Evolutionary conservation across 2,113 vertebrate species (phyloP).

Genomic region (Acanthochromis polyacanthus): DNA sequence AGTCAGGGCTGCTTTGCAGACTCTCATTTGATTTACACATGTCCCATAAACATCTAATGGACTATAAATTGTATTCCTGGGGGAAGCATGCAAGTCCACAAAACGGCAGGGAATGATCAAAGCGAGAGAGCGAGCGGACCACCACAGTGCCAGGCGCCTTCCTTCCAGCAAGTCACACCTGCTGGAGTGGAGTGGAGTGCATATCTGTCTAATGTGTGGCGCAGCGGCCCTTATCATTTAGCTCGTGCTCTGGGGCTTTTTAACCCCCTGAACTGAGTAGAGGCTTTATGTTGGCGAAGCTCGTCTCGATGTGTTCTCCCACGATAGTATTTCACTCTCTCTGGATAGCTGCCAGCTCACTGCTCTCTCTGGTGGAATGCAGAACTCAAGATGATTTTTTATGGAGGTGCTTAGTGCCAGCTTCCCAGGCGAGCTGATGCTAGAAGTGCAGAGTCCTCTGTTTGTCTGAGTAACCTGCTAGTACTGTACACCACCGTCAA

Average conservation of each 20-base stretch:
- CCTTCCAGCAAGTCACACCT: slow-evolving; percentile 63
- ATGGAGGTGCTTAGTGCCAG: slow-evolving; percentile 55
- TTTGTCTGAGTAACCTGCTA: slow-evolving; percentile 42
- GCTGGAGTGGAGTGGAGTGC: slow-evolving; percentile 46
- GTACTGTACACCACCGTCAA: not conserved
- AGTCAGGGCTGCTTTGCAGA: slow-evolving; percentile 50
- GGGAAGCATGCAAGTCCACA: slow-evolving; percentile 24
- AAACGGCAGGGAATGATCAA: slow-evolving; percentile 51
- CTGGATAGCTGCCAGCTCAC: slow-evolving; percentile 60
- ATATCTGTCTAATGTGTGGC: slow-evolving; percentile 34
- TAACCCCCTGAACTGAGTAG: slow-evolving; percentile 59
- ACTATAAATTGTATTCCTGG: slow-evolving; percentile 62
- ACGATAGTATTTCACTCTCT: slow-evolving; percentile 70
- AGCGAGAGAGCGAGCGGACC: slow-evolving; percentile 50
- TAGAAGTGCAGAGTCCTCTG: not conserved
- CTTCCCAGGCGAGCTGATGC: slow-evolving; percentile 41
- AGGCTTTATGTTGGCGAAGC: slow-evolving; percentile 52
- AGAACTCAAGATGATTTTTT: slow-evolving; percentile 64
- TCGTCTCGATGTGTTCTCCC: slow-evolving; percentile 60
- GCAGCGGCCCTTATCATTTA: slow-evolving; percentile 55
- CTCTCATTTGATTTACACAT: slow-evolving; percentile 69
- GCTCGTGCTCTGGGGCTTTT: slow-evolving; percentile 63
- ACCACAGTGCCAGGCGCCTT: slow-evolving; percentile 45
- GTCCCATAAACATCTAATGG: slow-evolving; percentile 75
- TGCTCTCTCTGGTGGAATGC: slow-evolving; percentile 64